Evolutionary conservation across 1,140 invertebrate species (phyloP).

Genomic region (Drosophila pachea): DNA sequence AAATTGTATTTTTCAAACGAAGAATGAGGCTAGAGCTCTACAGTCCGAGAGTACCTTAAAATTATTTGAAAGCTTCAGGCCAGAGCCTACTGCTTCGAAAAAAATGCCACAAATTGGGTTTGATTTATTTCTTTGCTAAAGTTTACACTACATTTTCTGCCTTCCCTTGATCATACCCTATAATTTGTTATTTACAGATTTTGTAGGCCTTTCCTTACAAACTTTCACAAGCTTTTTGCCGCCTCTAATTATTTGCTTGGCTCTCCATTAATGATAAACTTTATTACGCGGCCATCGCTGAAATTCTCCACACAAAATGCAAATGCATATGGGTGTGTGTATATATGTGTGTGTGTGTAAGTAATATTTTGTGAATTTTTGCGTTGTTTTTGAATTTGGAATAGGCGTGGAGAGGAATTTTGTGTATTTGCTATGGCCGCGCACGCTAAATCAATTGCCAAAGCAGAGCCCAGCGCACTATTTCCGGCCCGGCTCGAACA

Average conservation of each 20-base stretch:
- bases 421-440: slow-evolving; percentile 30
- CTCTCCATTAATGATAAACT: neutral
- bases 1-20: too few species aligned
- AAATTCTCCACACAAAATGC: neutral
- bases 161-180: too few species aligned
- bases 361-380: neutral
- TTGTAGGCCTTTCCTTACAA: too few species aligned
- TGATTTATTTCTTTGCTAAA: too few species aligned
- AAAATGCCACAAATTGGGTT: too few species aligned
- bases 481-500: slow-evolving; percentile 58
- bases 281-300: neutral
- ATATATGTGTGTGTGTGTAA: neutral
- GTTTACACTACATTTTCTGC: too few species aligned
- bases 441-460: slow-evolving; percentile 64
- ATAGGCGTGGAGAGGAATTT: slow-evolving; percentile 24
- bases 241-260: neutral
- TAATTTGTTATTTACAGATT: too few species aligned
- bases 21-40: too few species aligned
- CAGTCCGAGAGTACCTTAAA: too few species aligned
- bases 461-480: slow-evolving; percentile 49
- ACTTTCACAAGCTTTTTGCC: too few species aligned
- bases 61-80: too few species aligned
- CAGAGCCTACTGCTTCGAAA: too few species aligned
- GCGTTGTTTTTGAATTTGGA: slow-evolving; percentile 5
- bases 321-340: neutral